These are phyloP conservation scores for Plestiodon gilberti DNA, from an alignment of 2,113 vertebrate species.

Conservation along the genomic window DNA sequence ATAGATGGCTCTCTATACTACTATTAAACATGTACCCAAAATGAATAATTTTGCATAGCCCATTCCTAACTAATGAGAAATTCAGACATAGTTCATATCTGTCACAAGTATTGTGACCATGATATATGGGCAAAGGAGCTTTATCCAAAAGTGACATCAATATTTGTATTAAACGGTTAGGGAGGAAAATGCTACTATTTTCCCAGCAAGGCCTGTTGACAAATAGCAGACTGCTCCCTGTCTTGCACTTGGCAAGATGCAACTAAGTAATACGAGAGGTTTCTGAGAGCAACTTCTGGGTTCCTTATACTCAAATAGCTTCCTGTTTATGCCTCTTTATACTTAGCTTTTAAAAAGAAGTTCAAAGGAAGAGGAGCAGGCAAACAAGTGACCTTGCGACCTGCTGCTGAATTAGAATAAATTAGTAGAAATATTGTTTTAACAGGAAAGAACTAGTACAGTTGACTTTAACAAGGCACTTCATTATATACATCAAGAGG, in stretches of 20 bases:
- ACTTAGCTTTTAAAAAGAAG: constrained; percentile 42
- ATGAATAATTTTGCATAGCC: neutral
- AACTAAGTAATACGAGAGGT: neutral
- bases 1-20: neutral
- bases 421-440: constrained; percentile 66
- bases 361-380: constrained; percentile 50
- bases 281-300: neutral
- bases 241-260: neutral
- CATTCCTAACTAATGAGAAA: neutral
- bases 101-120: neutral
- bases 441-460: constrained; percentile 54
- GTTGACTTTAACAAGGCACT: constrained; percentile 68
- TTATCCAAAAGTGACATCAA: neutral
- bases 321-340: constrained; percentile 32
- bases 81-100: neutral
- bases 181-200: neutral
- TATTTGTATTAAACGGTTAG: neutral
- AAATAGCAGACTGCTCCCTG: neutral
- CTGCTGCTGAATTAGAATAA: constrained; percentile 63
- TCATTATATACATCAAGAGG: constrained; percentile 66
- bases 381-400: constrained; percentile 58
- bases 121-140: neutral
- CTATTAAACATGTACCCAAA: neutral
- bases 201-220: neutral
- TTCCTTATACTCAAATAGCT: constrained; percentile 9